Base-by-base conservation (phyloP, 1,140 invertebrate species). In the Aphelenchoides avenae region DNA sequence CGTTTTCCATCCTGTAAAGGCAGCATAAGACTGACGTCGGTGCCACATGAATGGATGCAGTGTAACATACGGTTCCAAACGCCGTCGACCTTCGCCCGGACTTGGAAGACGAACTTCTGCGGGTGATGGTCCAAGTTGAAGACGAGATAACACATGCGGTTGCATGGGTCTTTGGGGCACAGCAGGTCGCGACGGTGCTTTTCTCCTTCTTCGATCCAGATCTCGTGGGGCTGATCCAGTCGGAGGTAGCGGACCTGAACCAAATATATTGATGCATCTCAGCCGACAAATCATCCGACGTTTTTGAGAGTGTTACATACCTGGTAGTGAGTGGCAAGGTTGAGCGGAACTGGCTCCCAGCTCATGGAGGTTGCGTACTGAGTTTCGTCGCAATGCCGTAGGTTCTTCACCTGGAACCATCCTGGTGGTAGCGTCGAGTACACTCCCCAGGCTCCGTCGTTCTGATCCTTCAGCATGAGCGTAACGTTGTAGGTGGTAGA, bases 401-500 rank as follows among this genome's bases (percentile, higher is more conserved):
- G 51, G 57, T 75, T 75, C 49, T 61, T 67, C 24, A 70, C 69
- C 37, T 73, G 47, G 51, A 68, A 77, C 68, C 75, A 75, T n/a
- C 73, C 73, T 15, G 71, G 71, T 24, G 72, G 73, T 40, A 75
- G 57, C 27, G 73, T 75, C 22, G 75, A 73, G 37, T 72, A 75
- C 26, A 67, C 71, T 22, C 74, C 74, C 72, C 72, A 75, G 15
- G 73, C 73, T 13, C 53, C 65, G 20, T 70, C 73, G 33, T 68
- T 67, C 46, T 76, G 69, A 33, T 73, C 75, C 33, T 68, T 75
- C n/a, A 66, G 64, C 22, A 40, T 46, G 18, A 75, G 52, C 22
- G 72, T 75, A n/a, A 75, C 73, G 41, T 75, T 75, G 70, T 75
- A 75, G 20, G 71, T 76, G 6, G 71, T 77, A 7, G 65, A 50